phyloP scores from a whole-genome alignment of 2,113 vertebrate species.

The Laterallus jamaicensis region DNA sequence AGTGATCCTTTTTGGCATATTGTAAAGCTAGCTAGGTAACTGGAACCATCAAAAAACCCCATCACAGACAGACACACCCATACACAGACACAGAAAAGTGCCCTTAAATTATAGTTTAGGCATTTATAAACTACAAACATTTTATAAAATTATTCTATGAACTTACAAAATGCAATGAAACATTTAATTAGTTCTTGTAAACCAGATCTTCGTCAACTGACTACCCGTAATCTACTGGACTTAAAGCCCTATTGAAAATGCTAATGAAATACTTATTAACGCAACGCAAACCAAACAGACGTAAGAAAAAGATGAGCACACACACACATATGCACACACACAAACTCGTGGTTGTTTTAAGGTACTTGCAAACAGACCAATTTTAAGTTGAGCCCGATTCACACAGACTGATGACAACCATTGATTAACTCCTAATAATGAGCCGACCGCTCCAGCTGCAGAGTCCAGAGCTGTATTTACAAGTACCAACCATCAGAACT shows the following conservation, averaged over 20 bases:
- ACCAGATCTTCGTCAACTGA: conserved; percentile 87
- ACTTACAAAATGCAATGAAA: conserved; percentile 84
- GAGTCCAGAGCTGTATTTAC: neutral
- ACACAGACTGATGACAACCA: neutral
- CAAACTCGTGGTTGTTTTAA: conserved; percentile 50
- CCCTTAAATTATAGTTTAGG: conserved; percentile 70
- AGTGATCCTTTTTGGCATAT: conserved; percentile 75
- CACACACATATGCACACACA: conserved; percentile 66
- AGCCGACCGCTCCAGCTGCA: neutral
- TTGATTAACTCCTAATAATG: neutral
- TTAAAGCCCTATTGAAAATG: conserved; percentile 83
- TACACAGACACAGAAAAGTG: conserved; percentile 57
- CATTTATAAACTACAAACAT: conserved; percentile 70
- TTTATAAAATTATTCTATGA: conserved; percentile 80
- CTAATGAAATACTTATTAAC: conserved; percentile 78
- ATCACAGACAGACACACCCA: conserved; percentile 67
- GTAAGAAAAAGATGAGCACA: conserved; percentile 61
- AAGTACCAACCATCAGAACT: conserved; percentile 1
- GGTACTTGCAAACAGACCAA: conserved; percentile 55
- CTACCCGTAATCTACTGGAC: conserved; percentile 98
- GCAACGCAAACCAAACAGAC: neutral
- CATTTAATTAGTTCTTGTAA: conserved; percentile 84
- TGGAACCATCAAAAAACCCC: conserved; percentile 64
- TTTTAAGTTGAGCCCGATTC: neutral
- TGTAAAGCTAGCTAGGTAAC: conserved; percentile 79